Base-by-base conservation (phyloP, 2,113 vertebrate species). In the Chlorodrepanis virens region DNA sequence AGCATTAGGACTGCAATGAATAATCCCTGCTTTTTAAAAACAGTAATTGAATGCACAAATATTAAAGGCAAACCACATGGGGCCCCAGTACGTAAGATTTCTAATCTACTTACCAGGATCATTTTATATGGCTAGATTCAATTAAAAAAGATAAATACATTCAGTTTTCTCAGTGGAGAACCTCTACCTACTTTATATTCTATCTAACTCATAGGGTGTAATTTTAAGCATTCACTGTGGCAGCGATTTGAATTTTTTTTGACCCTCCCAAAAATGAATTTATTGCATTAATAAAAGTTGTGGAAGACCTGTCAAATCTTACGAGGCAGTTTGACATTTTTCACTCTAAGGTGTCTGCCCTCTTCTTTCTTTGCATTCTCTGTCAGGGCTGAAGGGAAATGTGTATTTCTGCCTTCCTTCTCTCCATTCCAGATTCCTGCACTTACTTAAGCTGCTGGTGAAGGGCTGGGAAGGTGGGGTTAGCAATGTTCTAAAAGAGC, bases 91-190 rank as follows among this genome's bases (percentile, higher is more conserved):
- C 12, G 33, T 96, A 89, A 85, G 70, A 95, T 87, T 97, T 97
- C 94, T 98, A 98, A 98, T 98, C 96, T 97, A 93, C 95, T 98
- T 98, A 97, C 96, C 91, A 84, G 88, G 68, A 97, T 96, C 72
- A 96, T 94, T 95, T 94, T 95, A 74, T 86, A 96, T 94, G 64
- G 56, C 87, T 95, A 94, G 94, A 69, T 89, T 95, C 91, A 97
- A 98, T 98, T 97, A 97, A 95, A 98, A 96, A 95, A 95, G 94
- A 96, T 88, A 96, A 97, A 96, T 95, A 70, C 56, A 79, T 80
- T 95, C 84, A 24, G 64, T 65, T 97, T 95, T 95, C 88, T 96
- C 84, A 86, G 83, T 92, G 81, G 78, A 96, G 87, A 91, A 95
- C 80, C 29, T 90, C 83, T 82, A 90, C 63, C 75, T 83, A 91